Percentiles rank a stretch among this genome's conserved stretches.
Conservation (phyloP, 2,888 invertebrate species). For the Phragmatobia fuliginosa region DNA sequence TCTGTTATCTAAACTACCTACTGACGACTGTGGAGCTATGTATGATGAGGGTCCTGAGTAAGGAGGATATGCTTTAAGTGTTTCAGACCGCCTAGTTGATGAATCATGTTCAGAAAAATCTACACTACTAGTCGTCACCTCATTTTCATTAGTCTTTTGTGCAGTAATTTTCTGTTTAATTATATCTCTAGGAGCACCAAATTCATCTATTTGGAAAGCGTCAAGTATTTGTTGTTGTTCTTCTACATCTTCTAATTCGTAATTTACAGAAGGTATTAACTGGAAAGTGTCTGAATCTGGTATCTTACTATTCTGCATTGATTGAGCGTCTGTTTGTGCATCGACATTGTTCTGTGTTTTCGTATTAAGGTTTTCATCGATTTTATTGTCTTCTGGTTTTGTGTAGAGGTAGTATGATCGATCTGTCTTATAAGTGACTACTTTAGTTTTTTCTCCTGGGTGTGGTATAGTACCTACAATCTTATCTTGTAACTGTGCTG, state of each 20-base stretch:
- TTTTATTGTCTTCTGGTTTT: constrained; percentile 62
- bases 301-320: constrained; percentile 47
- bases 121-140: constrained; percentile 61
- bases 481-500: constrained; percentile 77
- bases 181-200: constrained; percentile 64
- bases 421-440: constrained; percentile 77
- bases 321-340: constrained; percentile 37
- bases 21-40: constrained; percentile 75
- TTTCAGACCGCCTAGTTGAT: constrained; percentile 53
- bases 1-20: constrained; percentile 68
- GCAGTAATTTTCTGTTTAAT: constrained; percentile 44
- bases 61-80: constrained; percentile 57
- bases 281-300: constrained; percentile 65
- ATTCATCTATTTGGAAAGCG: constrained; percentile 70
- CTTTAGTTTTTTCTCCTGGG: constrained; percentile 73
- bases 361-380: constrained; percentile 46
- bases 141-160: constrained; percentile 51
- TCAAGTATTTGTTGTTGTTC: constrained; percentile 73
- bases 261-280: constrained; percentile 75
- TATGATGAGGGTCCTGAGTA: constrained; percentile 81
- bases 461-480: constrained; percentile 78
- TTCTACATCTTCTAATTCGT: constrained; percentile 72
- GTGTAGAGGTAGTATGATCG: constrained; percentile 77
- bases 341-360: constrained; percentile 43
- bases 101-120: constrained; percentile 67